Conservation (phyloP, 2,888 invertebrate genomes). For the Penaeus monodon region DNA sequence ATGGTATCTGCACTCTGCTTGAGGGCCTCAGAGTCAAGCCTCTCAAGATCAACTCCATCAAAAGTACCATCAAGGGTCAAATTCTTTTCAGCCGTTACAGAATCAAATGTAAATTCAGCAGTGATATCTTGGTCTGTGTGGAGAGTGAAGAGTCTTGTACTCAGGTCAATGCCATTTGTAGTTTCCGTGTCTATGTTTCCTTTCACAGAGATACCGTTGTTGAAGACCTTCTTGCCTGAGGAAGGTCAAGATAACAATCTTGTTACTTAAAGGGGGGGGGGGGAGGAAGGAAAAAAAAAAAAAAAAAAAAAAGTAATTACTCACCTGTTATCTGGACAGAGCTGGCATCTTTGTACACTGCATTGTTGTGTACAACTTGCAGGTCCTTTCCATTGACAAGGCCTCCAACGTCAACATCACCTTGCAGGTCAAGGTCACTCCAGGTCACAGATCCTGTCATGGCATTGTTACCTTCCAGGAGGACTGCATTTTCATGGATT, state of each 20-base stretch:
- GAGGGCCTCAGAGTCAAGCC: too few relatives aligned
- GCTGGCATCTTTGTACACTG: slow-evolving; percentile 3
- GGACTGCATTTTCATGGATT: neutral
- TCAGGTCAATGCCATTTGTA: slow-evolving; percentile 27
- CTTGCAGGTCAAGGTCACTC: neutral
- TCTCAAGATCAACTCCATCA: slow-evolving; percentile 25
- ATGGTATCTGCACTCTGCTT: too few relatives aligned
- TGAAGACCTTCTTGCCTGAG: slow-evolving; percentile 29
- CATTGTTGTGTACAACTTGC: neutral
- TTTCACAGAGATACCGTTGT: slow-evolving; percentile 13
- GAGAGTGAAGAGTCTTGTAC: slow-evolving; percentile 20
- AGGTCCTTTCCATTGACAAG: slow-evolving; percentile 27
- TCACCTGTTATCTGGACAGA: neutral
- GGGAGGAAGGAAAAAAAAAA: too few relatives aligned
- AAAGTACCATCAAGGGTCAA: slow-evolving; percentile 18
- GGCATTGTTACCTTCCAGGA: neutral
- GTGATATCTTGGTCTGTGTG: slow-evolving; percentile 35
- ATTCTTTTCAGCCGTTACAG: neutral
- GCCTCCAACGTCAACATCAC: neutral
- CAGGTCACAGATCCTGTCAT: neutral
- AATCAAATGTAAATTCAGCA: neutral
- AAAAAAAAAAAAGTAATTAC: neutral
- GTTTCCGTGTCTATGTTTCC: slow-evolving; percentile 5
- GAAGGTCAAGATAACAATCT: too few relatives aligned
- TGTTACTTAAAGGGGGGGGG: too few relatives aligned